Evolutionary conservation across 1,140 invertebrate species (phyloP).

Genomic region (Trachymyrmex septentrionalis): DNA sequence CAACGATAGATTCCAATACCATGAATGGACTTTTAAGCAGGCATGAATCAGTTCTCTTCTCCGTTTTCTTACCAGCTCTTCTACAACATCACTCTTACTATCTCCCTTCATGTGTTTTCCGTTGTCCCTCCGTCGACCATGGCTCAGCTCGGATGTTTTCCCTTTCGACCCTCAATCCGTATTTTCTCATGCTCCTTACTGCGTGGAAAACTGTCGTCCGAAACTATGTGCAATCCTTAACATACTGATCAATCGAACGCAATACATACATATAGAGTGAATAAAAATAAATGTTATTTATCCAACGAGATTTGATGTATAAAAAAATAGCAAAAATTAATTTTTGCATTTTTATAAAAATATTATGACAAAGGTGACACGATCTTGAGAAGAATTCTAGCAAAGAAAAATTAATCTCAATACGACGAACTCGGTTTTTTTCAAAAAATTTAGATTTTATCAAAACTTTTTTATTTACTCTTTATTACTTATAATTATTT

Average conservation of each 20-base stretch:
- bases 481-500: too few relatives aligned
- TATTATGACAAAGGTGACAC: neutral
- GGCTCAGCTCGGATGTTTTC: constrained; percentile 43
- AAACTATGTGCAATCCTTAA: constrained; percentile 63
- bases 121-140: constrained; percentile 28
- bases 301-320: neutral
- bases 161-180: constrained; percentile 53
- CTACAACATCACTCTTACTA: constrained; percentile 51
- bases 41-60: constrained; percentile 67
- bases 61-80: constrained; percentile 40
- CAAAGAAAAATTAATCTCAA: too few relatives aligned
- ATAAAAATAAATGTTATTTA: constrained; percentile 42
- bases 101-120: constrained; percentile 22
- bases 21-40: constrained; percentile 76
- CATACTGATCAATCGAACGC: constrained; percentile 41
- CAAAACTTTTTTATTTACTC: too few relatives aligned
- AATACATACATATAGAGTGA: neutral
- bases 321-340: neutral
- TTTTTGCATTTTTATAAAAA: neutral
- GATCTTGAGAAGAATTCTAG: neutral
- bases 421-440: too few relatives aligned
- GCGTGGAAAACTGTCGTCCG: neutral
- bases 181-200: constrained; percentile 22
- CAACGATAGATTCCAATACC: constrained; percentile 74
- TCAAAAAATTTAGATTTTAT: too few relatives aligned